A percentile compares a stretch with the other conserved stretches of the same genome.
Conservation (phyloP, 2,888 invertebrate genomes). For the Chloroclystis v-ata region DNA sequence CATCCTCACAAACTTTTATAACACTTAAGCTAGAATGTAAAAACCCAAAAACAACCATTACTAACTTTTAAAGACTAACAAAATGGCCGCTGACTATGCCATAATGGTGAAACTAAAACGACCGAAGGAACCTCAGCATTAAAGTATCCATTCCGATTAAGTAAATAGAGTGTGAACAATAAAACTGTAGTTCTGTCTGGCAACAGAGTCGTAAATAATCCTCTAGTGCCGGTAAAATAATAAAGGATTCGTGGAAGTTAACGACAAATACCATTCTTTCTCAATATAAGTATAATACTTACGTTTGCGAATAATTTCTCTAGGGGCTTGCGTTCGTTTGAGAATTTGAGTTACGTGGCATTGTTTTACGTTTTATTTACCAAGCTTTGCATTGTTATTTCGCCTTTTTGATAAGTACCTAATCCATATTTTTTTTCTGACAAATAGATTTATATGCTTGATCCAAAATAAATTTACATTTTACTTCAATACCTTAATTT, state of each 20-base stretch:
- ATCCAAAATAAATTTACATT: no score
- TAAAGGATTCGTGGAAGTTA: constrained; percentile 10
- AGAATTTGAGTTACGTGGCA: constrained; percentile 7
- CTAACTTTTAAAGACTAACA: not conserved
- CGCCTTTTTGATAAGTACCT: no score
- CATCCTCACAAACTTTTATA: no score
- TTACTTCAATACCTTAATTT: no score
- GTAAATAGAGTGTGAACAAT: constrained; percentile 14
- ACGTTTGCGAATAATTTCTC: constrained; percentile 17
- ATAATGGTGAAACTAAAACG: not conserved
- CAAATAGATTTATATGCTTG: no score
- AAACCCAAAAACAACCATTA: no score
- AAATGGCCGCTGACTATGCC: not conserved
- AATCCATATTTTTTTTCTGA: no score
- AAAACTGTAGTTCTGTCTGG: constrained; percentile 13
- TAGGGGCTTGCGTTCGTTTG: constrained; percentile 16
- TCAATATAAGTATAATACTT: constrained; percentile 11
- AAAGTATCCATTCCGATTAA: constrained; percentile 1
- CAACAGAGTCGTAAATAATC: constrained; percentile 14
- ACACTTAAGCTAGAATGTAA: no score
- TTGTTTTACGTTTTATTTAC: not conserved
- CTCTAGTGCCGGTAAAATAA: constrained; percentile 12
- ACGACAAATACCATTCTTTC: constrained; percentile 16
- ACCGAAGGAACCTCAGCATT: not conserved
- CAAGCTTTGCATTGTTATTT: not conserved